These are phyloP conservation scores for Drosophila dives DNA, from an alignment of 2,888 invertebrate species.

Conservation along the genomic window DNA sequence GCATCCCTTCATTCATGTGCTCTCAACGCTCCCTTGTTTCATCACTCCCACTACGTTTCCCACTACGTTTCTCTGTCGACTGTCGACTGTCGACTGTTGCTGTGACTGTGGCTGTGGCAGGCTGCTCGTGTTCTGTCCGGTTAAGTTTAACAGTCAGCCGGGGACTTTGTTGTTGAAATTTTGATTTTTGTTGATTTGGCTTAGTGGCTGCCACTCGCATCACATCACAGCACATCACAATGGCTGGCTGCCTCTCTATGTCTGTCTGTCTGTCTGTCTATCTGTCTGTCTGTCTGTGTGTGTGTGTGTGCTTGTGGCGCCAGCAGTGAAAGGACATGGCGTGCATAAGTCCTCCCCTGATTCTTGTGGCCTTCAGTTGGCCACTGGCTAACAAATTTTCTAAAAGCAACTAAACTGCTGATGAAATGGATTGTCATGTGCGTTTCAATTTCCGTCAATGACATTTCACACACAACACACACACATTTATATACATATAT, in stretches of 20 bases:
- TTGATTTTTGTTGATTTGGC: slow-evolving; percentile 81
- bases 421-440: slow-evolving; percentile 84
- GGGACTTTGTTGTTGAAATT: slow-evolving; percentile 81
- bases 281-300: slow-evolving; percentile 3
- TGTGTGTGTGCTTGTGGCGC: slow-evolving; percentile 38
- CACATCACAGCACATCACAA: slow-evolving; percentile 55
- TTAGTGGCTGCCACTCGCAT: slow-evolving; percentile 78
- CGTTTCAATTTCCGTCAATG: slow-evolving; percentile 83
- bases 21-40: neutral
- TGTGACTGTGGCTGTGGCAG: slow-evolving; percentile 8
- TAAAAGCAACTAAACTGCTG: slow-evolving; percentile 81
- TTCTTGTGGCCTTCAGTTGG: slow-evolving; percentile 19
- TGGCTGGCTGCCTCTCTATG: slow-evolving; percentile 10
- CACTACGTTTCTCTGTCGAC: slow-evolving; percentile 1
- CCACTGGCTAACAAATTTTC: slow-evolving; percentile 65
- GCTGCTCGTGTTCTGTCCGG: slow-evolving; percentile 59
- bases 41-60: neutral
- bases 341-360: slow-evolving; percentile 10
- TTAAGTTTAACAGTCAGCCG: slow-evolving; percentile 80
- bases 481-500: neutral
- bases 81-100: slow-evolving; percentile 11
- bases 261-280: slow-evolving; percentile 6
- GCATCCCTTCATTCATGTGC: neutral
- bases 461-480: slow-evolving; percentile 52
- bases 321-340: slow-evolving; percentile 31